Percentiles rank a stretch among this genome's conserved stretches.
Conservation (phyloP, 2,888 invertebrate genomes). For the Orthonevra nobilis region DNA sequence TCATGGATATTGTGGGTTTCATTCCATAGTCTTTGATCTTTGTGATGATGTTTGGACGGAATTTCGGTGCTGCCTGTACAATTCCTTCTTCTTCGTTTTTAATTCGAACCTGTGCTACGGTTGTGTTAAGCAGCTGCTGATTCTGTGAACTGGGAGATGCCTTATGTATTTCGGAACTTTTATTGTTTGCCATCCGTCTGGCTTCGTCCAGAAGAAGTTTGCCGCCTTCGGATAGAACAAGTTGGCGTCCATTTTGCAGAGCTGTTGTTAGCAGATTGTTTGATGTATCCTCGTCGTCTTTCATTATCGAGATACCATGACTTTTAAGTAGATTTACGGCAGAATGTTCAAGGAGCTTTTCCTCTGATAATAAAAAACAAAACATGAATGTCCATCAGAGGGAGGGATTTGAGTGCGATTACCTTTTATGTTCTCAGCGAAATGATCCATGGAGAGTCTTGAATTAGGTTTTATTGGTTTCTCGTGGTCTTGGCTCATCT, state of each 20-base stretch:
- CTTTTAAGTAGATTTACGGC: conserved; percentile 86
- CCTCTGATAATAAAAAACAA: conserved; percentile 72
- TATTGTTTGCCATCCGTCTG: conserved; percentile 46
- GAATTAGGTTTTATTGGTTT: conserved; percentile 66
- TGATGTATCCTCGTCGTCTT: conserved; percentile 88
- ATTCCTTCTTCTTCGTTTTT: conserved; percentile 44
- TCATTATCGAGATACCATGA: conserved; percentile 93
- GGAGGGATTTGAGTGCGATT: too few relatives aligned
- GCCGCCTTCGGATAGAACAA: conserved; percentile 91
- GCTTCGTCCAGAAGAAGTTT: conserved; percentile 86
- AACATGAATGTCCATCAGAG: too few relatives aligned
- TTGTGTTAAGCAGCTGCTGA: too few relatives aligned
- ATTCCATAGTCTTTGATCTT: conserved; percentile 71
- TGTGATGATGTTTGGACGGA: conserved; percentile 72
- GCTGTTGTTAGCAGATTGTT: conserved; percentile 87
- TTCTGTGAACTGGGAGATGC: conserved; percentile 59
- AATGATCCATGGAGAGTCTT: not conserved
- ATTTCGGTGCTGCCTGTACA: conserved; percentile 58
- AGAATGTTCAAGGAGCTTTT: conserved; percentile 74
- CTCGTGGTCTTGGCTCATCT: conserved; percentile 70
- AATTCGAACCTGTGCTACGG: conserved; percentile 60
- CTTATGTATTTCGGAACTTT: conserved; percentile 58
- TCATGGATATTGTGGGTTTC: too few relatives aligned
- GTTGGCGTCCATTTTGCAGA: conserved; percentile 91
- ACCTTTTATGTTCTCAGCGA: conserved; percentile 18